Base-by-base conservation (phyloP, 2,888 invertebrate species). In the Linnaemya tessellans region DNA sequence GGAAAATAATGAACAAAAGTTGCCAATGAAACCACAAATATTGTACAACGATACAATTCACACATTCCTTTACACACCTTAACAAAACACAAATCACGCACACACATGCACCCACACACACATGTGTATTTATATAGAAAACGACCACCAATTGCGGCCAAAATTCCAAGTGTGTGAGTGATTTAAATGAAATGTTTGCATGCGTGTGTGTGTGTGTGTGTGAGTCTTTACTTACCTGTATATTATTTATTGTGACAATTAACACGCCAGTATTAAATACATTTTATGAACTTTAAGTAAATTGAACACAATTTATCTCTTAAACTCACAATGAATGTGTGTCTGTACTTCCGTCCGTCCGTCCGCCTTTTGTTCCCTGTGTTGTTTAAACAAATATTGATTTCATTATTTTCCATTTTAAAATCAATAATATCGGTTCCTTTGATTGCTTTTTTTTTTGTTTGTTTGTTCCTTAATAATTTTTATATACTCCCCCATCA, bases 251-350 rank as follows among this genome's bases (percentile, higher is more conserved):
- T 80, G 60, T 71, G 85, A 85, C 82, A 85, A 85, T 85, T 85
- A 85, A 85, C 85, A 85, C 85, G 71, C 65, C 75, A 75, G 79
- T 85, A 79, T 85, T 85, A 85, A 85, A 85, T 82, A 85, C 85
- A 71, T 79, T 85, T 85, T 82, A 85, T 85, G 74, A 82, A 82
- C 82, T 82, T 82, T 60, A 85, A 81, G 70, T 60, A 82, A 85
- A 85, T 65, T 80, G 54, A 58, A 67, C 35, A 49, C 64, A 71
- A 65, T 65, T 78, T 78, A 73, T 65, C 15, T 43, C 13, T 60
- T 67, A 49, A 80, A 68, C 30, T 25, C 35, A 58, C 80, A 58
- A 46, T 41, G 30, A 13, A 9, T 25, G 18, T 54, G 25, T 43
- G 22, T 35, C n/a, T 43, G 30, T 46, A 1, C 18, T 18, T 20